Conservation (phyloP, 2,888 invertebrate genomes). For the Plebejus melissa region DNA sequence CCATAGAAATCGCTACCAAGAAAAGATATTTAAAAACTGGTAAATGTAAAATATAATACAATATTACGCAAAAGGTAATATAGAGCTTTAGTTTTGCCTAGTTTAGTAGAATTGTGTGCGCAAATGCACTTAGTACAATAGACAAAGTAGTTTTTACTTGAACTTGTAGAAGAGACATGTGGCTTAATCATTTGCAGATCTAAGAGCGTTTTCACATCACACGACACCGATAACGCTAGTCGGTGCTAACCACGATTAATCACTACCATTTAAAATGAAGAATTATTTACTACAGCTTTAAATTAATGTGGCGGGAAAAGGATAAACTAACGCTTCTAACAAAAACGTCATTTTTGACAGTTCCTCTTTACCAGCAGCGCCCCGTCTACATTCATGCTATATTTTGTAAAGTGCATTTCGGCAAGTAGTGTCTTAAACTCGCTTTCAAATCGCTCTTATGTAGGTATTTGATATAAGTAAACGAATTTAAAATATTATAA, state of each 20-base stretch:
- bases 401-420: neutral
- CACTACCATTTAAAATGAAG: too few species aligned
- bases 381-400: too few species aligned
- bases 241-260: neutral
- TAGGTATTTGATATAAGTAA: neutral
- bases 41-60: constrained; percentile 14
- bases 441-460: neutral
- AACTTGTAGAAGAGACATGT: constrained; percentile 24
- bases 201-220: neutral
- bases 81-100: constrained; percentile 36
- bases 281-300: too few species aligned
- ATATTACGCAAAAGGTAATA: constrained; percentile 24
- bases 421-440: neutral
- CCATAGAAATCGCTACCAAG: constrained; percentile 13
- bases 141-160: constrained; percentile 13
- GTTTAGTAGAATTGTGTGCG: constrained; percentile 33
- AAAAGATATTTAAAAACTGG: constrained; percentile 33
- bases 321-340: too few species aligned
- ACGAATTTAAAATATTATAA: too few species aligned
- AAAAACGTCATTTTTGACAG: too few species aligned
- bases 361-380: too few species aligned
- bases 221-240: neutral
- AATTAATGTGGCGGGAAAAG: too few species aligned
- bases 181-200: constrained; percentile 34
- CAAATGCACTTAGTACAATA: constrained; percentile 34